A percentile compares a stretch with the other conserved stretches of the same genome.
Evolutionary conservation across 1,140 invertebrate species (phyloP).

Genomic region (Homalodisca vitripennis): DNA sequence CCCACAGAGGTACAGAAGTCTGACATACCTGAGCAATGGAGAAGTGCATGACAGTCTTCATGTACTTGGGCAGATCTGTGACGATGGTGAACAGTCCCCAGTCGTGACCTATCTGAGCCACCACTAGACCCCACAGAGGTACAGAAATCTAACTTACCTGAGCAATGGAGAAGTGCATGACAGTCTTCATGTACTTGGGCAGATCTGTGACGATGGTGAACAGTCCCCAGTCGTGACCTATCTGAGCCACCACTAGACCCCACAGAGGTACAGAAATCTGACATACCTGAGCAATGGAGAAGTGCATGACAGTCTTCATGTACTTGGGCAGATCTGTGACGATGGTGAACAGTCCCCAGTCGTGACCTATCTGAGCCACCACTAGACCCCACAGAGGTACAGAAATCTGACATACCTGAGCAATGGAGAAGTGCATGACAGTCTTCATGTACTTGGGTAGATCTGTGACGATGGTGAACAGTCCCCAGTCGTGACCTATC

Average conservation of each 20-base stretch:
- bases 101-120: constrained; percentile 74
- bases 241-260: constrained; percentile 61
- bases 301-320: constrained; percentile 64
- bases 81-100: constrained; percentile 86
- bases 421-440: constrained; percentile 63
- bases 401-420: constrained; percentile 60
- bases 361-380: constrained; percentile 75
- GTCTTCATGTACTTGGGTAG: constrained; percentile 67
- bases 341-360: constrained; percentile 92
- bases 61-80: constrained; percentile 81
- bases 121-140: constrained; percentile 71
- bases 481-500: constrained; percentile 91
- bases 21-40: constrained; percentile 75
- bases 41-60: constrained; percentile 77
- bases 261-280: constrained; percentile 68
- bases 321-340: constrained; percentile 68
- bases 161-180: constrained; percentile 64
- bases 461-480: constrained; percentile 78
- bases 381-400: constrained; percentile 64
- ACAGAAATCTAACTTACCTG: constrained; percentile 59
- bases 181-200: constrained; percentile 65
- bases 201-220: constrained; percentile 77
- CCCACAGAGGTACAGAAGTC: constrained; percentile 75
- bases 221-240: constrained; percentile 93
- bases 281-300: constrained; percentile 59